Evolutionary conservation across 2,888 invertebrate genomes (phyloP).

Genomic region (Spisula solida): DNA sequence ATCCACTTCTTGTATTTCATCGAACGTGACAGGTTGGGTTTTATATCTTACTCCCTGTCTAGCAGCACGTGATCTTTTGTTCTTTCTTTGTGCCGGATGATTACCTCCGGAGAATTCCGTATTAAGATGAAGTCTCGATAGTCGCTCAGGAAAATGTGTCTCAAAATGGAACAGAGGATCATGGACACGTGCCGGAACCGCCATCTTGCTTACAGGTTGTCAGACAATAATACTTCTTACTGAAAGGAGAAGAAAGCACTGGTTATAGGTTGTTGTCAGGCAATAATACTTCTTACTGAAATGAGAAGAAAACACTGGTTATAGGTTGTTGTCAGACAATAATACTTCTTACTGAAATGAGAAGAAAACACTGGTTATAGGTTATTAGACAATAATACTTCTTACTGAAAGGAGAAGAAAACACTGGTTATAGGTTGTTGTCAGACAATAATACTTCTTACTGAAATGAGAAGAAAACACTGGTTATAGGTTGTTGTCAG

Average conservation of each 20-base stretch:
- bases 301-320: not conserved
- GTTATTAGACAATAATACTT: not conserved
- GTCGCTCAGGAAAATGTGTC: constrained; percentile 91
- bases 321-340: not conserved
- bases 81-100: constrained; percentile 87
- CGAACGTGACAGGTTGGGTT: constrained; percentile 93
- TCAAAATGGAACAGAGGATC: constrained; percentile 89
- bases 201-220: constrained; percentile 40
- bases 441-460: not conserved
- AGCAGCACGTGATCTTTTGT: constrained; percentile 89
- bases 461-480: not conserved
- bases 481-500: too few species aligned
- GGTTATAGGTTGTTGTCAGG: not conserved
- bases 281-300: not conserved
- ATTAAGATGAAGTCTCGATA: constrained; percentile 89
- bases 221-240: not conserved
- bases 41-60: constrained; percentile 89
- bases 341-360: not conserved
- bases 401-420: not conserved
- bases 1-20: constrained; percentile 93
- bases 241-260: not conserved
- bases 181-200: constrained; percentile 70
- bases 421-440: too few species aligned
- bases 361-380: not conserved
- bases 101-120: constrained; percentile 78